Evolutionary conservation across 2,113 vertebrate genomes (phyloP).

Genomic region (Pachypanchax playfairii): DNA sequence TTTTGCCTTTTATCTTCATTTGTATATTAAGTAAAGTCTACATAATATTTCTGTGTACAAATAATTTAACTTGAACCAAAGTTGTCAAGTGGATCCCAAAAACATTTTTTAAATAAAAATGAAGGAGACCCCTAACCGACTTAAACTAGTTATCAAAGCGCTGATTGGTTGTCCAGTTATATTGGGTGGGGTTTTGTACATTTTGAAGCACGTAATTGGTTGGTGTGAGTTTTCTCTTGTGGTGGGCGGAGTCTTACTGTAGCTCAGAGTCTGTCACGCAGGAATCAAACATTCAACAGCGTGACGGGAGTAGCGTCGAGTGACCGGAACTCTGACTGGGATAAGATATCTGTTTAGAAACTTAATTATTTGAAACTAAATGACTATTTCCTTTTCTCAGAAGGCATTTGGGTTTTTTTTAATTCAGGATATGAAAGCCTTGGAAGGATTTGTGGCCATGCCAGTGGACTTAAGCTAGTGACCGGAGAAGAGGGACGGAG

Average conservation of each 20-base stretch:
- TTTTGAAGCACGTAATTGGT: slow-evolving; percentile 49
- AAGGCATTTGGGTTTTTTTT: neutral
- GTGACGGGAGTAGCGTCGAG: neutral
- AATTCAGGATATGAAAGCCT: neutral
- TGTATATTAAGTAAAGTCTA: too few relatives aligned
- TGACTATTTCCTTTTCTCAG: accelerated
- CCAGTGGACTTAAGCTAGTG: slow-evolving; percentile 28
- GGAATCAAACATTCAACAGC: slow-evolving; percentile 4
- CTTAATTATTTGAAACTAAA: neutral
- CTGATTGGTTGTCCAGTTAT: slow-evolving; percentile 52
- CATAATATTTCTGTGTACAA: too few relatives aligned
- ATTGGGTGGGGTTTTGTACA: neutral
- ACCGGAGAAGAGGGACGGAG: slow-evolving; percentile 7
- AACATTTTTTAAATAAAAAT: too few relatives aligned
- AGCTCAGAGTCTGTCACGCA: slow-evolving; percentile 30
- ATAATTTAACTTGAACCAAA: too few relatives aligned
- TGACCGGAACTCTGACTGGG: accelerated
- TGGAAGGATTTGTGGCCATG: slow-evolving; percentile 21
- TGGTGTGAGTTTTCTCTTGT: too few relatives aligned
- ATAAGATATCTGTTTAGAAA: neutral
- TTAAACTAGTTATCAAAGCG: slow-evolving; percentile 2
- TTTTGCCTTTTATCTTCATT: too few relatives aligned
- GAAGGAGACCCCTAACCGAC: neutral
- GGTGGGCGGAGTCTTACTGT: slow-evolving; percentile 63
- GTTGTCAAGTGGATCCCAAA: too few relatives aligned